Base-by-base conservation (phyloP, 1,140 invertebrate genomes). In the Drosophila tsacasi region DNA sequence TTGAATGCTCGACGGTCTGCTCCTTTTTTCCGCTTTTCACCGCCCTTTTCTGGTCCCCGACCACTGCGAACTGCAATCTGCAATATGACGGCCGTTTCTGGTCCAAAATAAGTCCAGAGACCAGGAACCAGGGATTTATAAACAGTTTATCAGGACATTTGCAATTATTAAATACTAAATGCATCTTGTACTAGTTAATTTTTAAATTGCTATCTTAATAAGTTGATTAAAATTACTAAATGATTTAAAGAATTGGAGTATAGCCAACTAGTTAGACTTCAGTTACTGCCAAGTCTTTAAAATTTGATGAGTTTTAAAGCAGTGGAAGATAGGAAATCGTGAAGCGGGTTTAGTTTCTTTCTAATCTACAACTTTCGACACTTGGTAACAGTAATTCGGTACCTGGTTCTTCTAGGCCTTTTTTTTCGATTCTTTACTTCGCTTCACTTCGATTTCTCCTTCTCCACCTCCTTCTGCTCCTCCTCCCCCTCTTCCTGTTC, bases 1-100 rank as follows among this genome's bases (percentile, higher is more conserved):
- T 87, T 89, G 84, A 89, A 87, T 80, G 83, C 64, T 82, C 83
- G 66, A 79, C 52, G 65, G 66, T 46, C 55, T 32, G 44, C n/a
- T 40, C 35, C 21, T 47, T 44, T 57, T 25, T 35, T 47, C 47
- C 25, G 42, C 50, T n/a, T 30, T 49, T 30, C 49, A 50, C 60
- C 37, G 32, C 50, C 64, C 49, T 54, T 72, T 77, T 54, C 42
- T 57, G 44, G 39, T 37, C 42, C 40, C 42, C 40, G 39, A 42
- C 25, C 39, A 69, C 49, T 21, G 50, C 52, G 35, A 47, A 40
- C 55, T 75, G 58, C 69, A 72, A 25, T 15, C 32, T 58, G 39
- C 67, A 71, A 37, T 67, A 19, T 55, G 63, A 37, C 15, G 21
- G 17, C 4, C 21, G 15, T 23, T 55, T 23, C 1, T 17, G 52